Evolutionary conservation across 1,140 invertebrate genomes (phyloP), one percentile per base, ranked within the genome.

Genomic region (Zaprionus tsacasi): DNA sequence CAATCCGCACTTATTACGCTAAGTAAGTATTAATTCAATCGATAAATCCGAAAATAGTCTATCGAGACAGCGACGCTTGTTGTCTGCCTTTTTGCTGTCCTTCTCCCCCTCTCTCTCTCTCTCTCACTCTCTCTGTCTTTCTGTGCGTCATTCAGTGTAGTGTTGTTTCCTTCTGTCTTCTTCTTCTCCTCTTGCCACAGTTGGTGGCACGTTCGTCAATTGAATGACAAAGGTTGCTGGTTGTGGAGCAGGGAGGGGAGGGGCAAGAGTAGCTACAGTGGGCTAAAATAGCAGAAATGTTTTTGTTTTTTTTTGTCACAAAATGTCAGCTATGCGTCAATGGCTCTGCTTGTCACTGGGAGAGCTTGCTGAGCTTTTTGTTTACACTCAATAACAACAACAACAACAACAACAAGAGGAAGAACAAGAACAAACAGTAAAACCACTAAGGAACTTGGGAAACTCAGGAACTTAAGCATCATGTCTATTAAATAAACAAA

Each of bases 31-130:
- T 78, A 75, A 81, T 71, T 59, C 50, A 82, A 83, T 87, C 83
- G 83, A 87, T 87, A 87, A 78, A 83, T 87, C 82, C 73, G 59
- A 78, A 87, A 88, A 88, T 88, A 87, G 83, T 77, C 45, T 50
- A 12, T 50, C 45, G 3, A 50, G 3, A 50, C 45, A 45, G 8
- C n/a, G 21, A 21, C 21, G 40, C 17, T 50, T 12, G 45, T 21
- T 12, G 45, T 50, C 17, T 25, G 43, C 58, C 13, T 45, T 43
- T 25, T 4, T 48, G 30, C n/a, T 27, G 33, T 3, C 1, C 15
- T 6, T 50, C 25, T 35, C 60, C 5, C 6, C 12, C 1, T 13
- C 13, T 10, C 15, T 36, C 30, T 36, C 21, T 55, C 52, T 48
- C 21, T n/a, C 21, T 55, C 52, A 43, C 21, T n/a, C 40, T 45